Evolutionary conservation across 2,797 vertebrate species (phyloP).

Genomic region (Oreochromis grahami): DNA sequence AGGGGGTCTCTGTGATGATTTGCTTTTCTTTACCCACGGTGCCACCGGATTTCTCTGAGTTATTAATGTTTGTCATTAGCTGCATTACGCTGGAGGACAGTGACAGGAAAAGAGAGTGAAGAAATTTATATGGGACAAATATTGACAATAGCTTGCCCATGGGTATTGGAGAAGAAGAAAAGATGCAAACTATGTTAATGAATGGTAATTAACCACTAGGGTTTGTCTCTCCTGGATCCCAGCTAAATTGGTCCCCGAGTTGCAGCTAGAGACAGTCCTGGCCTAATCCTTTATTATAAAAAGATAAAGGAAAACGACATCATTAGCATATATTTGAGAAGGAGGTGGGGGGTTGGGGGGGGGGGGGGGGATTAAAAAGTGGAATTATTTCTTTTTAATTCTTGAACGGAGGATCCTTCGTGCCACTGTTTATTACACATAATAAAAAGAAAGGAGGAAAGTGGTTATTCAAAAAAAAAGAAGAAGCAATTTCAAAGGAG

Average conservation of each 20-base stretch:
- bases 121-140: conserved; percentile 81
- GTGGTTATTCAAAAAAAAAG: conserved; percentile 36
- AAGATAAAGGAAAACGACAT: conserved; percentile 84
- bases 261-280: conserved; percentile 80
- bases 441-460: conserved; percentile 47
- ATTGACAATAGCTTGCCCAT: conserved; percentile 80
- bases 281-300: conserved; percentile 86
- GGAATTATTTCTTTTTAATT: conserved; percentile 80
- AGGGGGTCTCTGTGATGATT: conserved; percentile 9
- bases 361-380: conserved; percentile 70
- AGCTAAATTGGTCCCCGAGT: conserved; percentile 85
- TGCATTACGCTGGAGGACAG: conserved; percentile 71
- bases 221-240: conserved; percentile 77
- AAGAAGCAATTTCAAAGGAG: conserved; percentile 21
- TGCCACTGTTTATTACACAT: conserved; percentile 72
- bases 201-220: conserved; percentile 85
- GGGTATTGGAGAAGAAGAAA: conserved; percentile 77
- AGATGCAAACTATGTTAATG: conserved; percentile 86
- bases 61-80: conserved; percentile 81
- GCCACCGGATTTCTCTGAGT: conserved; percentile 59
- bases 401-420: conserved; percentile 72
- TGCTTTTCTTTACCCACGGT: conserved; percentile 44
- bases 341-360: conserved; percentile 52
- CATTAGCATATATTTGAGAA: conserved; percentile 80
- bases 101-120: conserved; percentile 41